Percentiles rank a stretch among this genome's conserved stretches.
These are phyloP conservation scores for Smutsia temminckii DNA, from an alignment of 2,797 vertebrate genomes.

Conservation along the genomic window DNA sequence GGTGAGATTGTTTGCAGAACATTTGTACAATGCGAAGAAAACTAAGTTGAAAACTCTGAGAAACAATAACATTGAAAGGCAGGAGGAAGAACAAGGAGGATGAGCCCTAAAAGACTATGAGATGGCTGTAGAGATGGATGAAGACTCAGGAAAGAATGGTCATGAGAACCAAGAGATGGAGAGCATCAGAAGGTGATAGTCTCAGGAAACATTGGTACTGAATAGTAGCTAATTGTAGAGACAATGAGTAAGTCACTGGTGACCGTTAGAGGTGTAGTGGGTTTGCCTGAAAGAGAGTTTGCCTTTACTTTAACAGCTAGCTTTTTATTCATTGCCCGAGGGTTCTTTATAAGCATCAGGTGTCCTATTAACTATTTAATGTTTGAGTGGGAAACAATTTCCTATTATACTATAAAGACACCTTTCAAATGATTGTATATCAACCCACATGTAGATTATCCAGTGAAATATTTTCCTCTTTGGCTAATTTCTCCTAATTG, in stretches of 20 bases:
- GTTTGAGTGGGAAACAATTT: constrained; percentile 48
- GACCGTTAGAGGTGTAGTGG: neutral
- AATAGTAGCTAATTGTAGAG: neutral
- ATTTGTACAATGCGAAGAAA: constrained; percentile 39
- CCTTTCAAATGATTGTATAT: neutral
- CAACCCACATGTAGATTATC: neutral
- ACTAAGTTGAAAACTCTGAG: constrained; percentile 17
- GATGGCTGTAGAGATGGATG: neutral
- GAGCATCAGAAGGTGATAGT: neutral
- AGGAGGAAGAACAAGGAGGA: neutral
- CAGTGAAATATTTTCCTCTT: constrained; percentile 31
- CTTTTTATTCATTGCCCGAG: constrained; percentile 29
- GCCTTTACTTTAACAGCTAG: neutral
- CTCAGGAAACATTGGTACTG: neutral
- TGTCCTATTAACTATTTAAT: constrained; percentile 55
- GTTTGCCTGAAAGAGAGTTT: neutral
- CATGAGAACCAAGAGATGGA: neutral
- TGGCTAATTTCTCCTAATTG: constrained; percentile 37
- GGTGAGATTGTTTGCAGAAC: neutral
- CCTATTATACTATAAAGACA: neutral
- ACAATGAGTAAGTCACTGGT: neutral
- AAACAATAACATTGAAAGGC: neutral
- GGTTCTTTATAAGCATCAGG: constrained; percentile 46
- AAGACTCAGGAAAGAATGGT: neutral
- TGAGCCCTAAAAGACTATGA: neutral